phyloP scores from a whole-genome alignment of 1,140 invertebrate species.

The Trichonephila clavipes region DNA sequence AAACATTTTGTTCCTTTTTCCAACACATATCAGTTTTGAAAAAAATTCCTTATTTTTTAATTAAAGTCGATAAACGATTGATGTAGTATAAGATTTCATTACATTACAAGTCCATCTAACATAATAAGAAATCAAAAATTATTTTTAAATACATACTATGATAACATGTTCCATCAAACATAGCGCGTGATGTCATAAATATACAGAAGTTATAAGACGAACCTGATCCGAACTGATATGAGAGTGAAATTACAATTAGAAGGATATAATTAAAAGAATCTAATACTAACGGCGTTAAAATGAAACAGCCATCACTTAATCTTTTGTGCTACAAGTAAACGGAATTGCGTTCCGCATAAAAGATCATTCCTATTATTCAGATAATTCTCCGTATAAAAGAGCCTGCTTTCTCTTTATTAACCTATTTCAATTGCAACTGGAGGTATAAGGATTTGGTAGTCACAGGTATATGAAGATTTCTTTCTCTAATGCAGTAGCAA shows the following conservation, averaged over 20 bases:
- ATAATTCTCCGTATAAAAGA: slow-evolving; percentile 20
- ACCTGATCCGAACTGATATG: neutral
- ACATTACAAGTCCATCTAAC: no score
- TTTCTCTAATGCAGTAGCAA: neutral
- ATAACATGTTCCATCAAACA: no score
- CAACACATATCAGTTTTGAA: no score
- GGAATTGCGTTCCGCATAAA: neutral
- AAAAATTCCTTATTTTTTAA: no score
- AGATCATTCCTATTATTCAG: slow-evolving; percentile 2
- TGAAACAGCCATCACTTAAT: neutral
- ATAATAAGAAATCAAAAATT: no score
- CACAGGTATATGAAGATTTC: neutral
- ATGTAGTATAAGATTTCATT: no score
- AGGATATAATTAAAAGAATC: neutral
- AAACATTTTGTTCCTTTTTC: no score
- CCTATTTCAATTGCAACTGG: slow-evolving; percentile 1
- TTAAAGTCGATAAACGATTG: no score
- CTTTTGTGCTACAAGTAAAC: neutral
- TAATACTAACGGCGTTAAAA: neutral
- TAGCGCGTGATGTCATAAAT: neutral
- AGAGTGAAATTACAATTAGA: neutral
- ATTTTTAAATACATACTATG: no score
- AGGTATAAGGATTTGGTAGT: slow-evolving; percentile 1
- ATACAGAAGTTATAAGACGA: neutral
- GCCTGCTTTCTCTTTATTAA: neutral